phyloP scores from a whole-genome alignment of 2,113 vertebrate genomes.

The Amblyornis subalaris region DNA sequence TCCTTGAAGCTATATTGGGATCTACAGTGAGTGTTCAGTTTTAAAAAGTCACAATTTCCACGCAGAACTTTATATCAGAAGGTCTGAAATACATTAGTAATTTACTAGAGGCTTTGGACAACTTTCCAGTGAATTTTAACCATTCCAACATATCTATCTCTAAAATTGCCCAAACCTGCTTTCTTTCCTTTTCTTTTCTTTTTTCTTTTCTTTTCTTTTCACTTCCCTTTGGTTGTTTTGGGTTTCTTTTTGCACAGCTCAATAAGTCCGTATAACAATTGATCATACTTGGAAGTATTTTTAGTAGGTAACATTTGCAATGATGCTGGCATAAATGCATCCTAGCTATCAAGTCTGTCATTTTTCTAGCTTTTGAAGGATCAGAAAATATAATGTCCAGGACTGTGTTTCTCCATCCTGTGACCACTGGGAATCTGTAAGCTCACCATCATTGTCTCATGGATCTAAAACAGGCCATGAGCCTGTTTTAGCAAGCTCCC shows the following conservation, averaged over 20 bases:
- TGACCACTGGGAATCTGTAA: background rate
- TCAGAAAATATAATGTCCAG: background rate
- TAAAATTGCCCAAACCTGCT: background rate
- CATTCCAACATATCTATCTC: background rate
- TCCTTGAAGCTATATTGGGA: background rate
- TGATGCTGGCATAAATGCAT: background rate
- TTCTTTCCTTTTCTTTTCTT: too few species aligned
- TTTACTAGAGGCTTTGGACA: background rate
- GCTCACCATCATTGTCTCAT: background rate
- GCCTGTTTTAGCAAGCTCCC: background rate
- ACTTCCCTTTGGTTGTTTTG: background rate
- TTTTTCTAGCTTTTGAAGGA: background rate
- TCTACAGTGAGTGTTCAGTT: background rate
- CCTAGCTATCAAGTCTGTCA: background rate
- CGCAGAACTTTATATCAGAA: background rate
- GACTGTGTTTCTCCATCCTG: background rate
- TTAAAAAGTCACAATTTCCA: background rate
- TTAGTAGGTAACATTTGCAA: background rate
- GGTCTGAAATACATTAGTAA: background rate
- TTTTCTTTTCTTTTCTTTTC: background rate
- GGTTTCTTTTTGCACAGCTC: background rate
- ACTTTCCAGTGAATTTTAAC: background rate
- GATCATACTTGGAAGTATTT: background rate
- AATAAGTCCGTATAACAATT: background rate
- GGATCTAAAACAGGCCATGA: background rate